Evolutionary conservation across 2,113 vertebrate genomes (phyloP).

Genomic region (Hemiscyllium ocellatum): DNA sequence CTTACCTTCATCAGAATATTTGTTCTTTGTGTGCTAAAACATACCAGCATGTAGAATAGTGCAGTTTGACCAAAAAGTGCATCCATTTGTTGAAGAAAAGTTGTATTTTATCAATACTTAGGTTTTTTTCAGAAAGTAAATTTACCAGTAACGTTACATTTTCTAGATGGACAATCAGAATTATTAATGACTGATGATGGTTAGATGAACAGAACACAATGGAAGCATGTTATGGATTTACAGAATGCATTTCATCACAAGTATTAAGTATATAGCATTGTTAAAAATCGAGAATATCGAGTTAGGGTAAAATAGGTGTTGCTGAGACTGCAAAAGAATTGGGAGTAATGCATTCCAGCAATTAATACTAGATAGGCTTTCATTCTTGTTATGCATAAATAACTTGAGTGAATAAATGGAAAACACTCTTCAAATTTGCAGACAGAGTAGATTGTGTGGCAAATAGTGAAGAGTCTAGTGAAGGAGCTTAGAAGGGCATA

Average conservation of each 20-base stretch:
- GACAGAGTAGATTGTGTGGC: background rate
- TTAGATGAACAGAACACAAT: background rate
- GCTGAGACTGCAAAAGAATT: background rate
- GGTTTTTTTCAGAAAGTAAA: background rate
- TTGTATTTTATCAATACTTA: background rate
- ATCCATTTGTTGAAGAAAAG: background rate
- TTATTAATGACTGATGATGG: background rate
- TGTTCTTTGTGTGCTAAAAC: background rate
- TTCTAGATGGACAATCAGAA: too few relatives aligned
- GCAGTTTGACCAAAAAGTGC: background rate
- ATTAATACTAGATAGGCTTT: background rate
- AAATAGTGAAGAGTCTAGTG: background rate
- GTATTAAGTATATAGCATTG: background rate
- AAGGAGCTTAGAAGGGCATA: background rate
- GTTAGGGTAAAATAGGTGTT: background rate
- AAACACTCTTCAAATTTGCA: background rate
- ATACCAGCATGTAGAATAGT: background rate
- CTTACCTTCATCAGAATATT: background rate
- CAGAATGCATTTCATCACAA: background rate
- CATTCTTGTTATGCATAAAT: background rate
- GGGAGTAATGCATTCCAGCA: background rate
- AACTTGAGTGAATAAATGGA: background rate
- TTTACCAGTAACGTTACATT: too few relatives aligned
- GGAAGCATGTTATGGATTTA: background rate
- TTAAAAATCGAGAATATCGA: background rate